Percentiles rank a stretch among this genome's conserved stretches.
Evolutionary conservation across 2,797 vertebrate genomes (phyloP).

Genomic region (Pseudochirops corinnae): DNA sequence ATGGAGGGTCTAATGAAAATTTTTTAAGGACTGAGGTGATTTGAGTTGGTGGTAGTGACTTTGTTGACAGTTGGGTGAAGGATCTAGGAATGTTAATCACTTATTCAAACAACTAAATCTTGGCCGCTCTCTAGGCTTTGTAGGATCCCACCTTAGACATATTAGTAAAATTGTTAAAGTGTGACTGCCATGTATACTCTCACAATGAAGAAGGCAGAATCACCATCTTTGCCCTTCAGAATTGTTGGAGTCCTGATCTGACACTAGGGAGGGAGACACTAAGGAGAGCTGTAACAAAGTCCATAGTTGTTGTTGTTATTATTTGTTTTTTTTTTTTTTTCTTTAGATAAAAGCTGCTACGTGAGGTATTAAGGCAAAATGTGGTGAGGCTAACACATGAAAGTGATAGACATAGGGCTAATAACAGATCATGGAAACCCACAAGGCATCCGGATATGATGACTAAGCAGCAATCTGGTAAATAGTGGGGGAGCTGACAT

Average conservation of each 20-base stretch:
- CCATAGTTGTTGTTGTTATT: neutral
- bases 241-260: neutral
- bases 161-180: neutral
- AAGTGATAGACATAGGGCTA: constrained; percentile 34
- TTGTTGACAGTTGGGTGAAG: neutral
- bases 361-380: constrained; percentile 45
- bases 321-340: constrained; percentile 31
- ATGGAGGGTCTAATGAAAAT: neutral
- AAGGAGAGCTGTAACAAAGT: neutral
- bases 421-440: constrained; percentile 45
- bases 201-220: neutral
- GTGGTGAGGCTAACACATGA: constrained; percentile 50
- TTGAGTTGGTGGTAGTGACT: neutral
- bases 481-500: constrained; percentile 47
- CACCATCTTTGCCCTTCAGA: neutral
- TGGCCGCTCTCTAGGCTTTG: neutral
- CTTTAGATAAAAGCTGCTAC: constrained; percentile 56
- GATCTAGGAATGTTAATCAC: neutral
- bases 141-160: neutral
- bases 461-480: constrained; percentile 52
- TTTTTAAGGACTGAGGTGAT: neutral
- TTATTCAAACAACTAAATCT: neutral
- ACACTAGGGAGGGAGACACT: neutral
- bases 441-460: constrained; percentile 46
- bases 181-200: neutral